Percentiles rank a stretch among this genome's conserved stretches.
Conservation (phyloP, 2,888 invertebrate genomes). For the Helicoverpa assulta region DNA sequence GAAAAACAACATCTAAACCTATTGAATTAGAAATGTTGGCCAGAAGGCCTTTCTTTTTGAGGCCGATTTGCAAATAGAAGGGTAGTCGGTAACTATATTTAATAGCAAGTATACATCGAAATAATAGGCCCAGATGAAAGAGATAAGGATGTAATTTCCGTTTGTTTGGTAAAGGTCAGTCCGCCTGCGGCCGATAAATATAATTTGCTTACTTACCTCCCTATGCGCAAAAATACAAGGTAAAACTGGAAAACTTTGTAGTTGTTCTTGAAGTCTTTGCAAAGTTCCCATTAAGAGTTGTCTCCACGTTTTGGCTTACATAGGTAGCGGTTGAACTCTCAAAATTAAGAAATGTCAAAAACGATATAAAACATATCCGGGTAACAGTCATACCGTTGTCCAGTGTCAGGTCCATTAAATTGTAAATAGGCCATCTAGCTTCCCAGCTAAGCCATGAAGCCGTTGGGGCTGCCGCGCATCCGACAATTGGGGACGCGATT, state of each 20-base stretch:
- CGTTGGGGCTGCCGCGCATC: no score
- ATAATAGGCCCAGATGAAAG: constrained; percentile 49
- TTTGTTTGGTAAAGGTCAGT: constrained; percentile 60
- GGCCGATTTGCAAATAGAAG: constrained; percentile 32
- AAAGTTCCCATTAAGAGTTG: no score
- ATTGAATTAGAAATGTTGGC: not conserved
- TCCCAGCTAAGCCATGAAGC: no score
- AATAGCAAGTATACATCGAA: constrained; percentile 25
- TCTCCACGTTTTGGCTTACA: no score
- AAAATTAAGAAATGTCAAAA: no score
- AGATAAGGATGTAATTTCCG: constrained; percentile 66
- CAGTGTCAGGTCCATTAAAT: no score
- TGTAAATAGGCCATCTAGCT: no score
- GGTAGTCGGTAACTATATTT: constrained; percentile 9
- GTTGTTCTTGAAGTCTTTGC: not conserved
- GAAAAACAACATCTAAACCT: not conserved
- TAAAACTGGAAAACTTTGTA: not conserved
- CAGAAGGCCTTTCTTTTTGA: not conserved
- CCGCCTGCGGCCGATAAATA: constrained; percentile 32
- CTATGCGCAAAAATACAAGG: constrained; percentile 6
- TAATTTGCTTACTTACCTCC: constrained; percentile 41
- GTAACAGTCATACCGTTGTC: no score
- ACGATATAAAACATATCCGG: no score
- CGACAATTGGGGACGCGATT: no score
- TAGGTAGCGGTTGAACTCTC: no score